Conservation (phyloP, 2,888 invertebrate genomes). For the Heteromurus nitidus region DNA sequence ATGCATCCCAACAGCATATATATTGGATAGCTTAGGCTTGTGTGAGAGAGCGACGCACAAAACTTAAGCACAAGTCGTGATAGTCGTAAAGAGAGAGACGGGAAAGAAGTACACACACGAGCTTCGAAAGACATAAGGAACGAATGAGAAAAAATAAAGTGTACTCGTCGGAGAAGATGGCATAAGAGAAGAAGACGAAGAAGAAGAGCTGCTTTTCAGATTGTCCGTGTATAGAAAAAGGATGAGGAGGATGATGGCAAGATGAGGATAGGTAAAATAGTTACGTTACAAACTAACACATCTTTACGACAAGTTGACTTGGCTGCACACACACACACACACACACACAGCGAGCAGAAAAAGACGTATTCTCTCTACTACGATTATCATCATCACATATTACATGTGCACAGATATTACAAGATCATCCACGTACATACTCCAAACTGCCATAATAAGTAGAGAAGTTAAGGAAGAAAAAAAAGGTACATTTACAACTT, state of each 20-base stretch:
- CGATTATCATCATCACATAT: constrained; percentile 8
- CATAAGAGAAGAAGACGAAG: constrained; percentile 13
- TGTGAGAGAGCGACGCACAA: constrained; percentile 34
- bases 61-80: constrained; percentile 47
- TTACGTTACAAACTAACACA: constrained; percentile 46
- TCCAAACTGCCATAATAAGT: background rate
- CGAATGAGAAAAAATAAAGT: constrained; percentile 2
- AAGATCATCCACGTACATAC: background rate
- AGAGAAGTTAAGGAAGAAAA: constrained; percentile 29
- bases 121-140: constrained; percentile 18
- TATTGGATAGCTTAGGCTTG: no score
- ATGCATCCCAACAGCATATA: no score
- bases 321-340: no score
- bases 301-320: constrained; percentile 20
- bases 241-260: background rate
- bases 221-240: background rate
- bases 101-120: constrained; percentile 49
- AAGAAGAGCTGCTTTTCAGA: background rate
- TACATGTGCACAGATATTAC: constrained; percentile 15
- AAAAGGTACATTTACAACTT: constrained; percentile 50
- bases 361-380: constrained; percentile 2
- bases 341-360: no score
- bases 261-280: constrained; percentile 21
- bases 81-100: background rate
- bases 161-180: no score